phyloP scores from a whole-genome alignment of 2,797 vertebrate genomes.

The Myripristis murdjan region DNA sequence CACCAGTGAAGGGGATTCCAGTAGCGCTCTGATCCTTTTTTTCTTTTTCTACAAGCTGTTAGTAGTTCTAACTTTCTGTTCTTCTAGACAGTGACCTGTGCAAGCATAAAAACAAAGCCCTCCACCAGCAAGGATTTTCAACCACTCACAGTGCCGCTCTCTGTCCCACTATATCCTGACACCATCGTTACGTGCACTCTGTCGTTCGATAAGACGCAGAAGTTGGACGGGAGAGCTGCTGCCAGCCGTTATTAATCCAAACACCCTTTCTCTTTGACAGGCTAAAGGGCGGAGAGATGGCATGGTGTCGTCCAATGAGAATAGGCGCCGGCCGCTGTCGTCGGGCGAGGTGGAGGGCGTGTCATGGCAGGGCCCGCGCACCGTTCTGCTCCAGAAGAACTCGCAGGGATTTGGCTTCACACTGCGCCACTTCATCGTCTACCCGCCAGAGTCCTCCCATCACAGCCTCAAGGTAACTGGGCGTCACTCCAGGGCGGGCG shows the following conservation, averaged over 20 bases:
- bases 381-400: conserved; percentile 91
- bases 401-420: conserved; percentile 96
- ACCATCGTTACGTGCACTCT: too few species aligned
- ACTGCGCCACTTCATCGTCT: conserved; percentile 96
- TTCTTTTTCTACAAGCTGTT: too few species aligned
- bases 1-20: too few species aligned
- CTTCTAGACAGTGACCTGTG: too few species aligned
- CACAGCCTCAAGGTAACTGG: conserved; percentile 87
- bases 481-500: background rate
- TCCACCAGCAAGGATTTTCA: too few species aligned
- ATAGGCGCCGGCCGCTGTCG: conserved; percentile 73
- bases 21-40: too few species aligned
- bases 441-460: conserved; percentile 92
- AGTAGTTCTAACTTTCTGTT: too few species aligned
- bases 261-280: conserved; percentile 55
- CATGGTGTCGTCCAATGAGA: conserved; percentile 84
- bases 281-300: conserved; percentile 87
- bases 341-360: conserved; percentile 77
- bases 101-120: too few species aligned
- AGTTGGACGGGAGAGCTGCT: background rate
- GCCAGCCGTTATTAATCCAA: conserved; percentile 10
- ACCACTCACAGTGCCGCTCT: too few species aligned
- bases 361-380: conserved; percentile 86
- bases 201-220: too few species aligned
- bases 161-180: too few species aligned